Evolutionary conservation across 2,888 invertebrate species (phyloP).

Genomic region (Nysson spinosus): DNA sequence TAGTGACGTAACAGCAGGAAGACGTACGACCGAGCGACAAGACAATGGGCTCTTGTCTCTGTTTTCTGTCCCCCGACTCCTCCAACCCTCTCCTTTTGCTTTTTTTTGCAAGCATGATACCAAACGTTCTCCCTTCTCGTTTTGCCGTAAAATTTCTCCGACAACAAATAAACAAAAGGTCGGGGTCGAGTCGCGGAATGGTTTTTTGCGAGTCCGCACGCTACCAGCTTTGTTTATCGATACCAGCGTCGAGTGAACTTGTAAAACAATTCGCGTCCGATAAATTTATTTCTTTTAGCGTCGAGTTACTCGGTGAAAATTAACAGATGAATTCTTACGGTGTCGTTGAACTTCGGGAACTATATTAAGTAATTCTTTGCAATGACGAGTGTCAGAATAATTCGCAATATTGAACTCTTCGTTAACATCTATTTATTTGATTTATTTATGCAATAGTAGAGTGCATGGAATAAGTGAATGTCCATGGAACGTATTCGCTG

Average conservation of each 20-base stretch:
- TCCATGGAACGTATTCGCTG: no score
- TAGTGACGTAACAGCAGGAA: constrained; percentile 68
- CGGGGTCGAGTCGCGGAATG: constrained; percentile 29
- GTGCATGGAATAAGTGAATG: no score
- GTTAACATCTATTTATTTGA: no score
- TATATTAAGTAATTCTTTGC: no score
- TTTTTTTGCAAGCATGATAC: constrained; percentile 7
- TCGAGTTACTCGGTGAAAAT: no score
- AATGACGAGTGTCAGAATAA: no score
- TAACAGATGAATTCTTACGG: not conserved
- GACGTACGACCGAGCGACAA: constrained; percentile 65
- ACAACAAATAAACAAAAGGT: constrained; percentile 53
- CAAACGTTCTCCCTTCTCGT: constrained; percentile 51
- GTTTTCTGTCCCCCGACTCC: constrained; percentile 45
- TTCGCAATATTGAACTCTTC: no score
- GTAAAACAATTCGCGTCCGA: constrained; percentile 39
- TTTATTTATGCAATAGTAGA: no score
- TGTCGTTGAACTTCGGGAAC: no score
- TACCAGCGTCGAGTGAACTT: constrained; percentile 4
- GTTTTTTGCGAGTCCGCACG: constrained; percentile 46
- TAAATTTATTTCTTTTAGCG: constrained; percentile 13
- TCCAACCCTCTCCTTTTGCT: constrained; percentile 28
- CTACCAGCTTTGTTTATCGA: constrained; percentile 35
- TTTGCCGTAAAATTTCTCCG: constrained; percentile 53
- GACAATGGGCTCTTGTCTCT: constrained; percentile 64